Evolutionary conservation across 2,888 invertebrate genomes (phyloP), one percentile per base, ranked within the genome.

Genomic region (Agrotis ipsilon): DNA sequence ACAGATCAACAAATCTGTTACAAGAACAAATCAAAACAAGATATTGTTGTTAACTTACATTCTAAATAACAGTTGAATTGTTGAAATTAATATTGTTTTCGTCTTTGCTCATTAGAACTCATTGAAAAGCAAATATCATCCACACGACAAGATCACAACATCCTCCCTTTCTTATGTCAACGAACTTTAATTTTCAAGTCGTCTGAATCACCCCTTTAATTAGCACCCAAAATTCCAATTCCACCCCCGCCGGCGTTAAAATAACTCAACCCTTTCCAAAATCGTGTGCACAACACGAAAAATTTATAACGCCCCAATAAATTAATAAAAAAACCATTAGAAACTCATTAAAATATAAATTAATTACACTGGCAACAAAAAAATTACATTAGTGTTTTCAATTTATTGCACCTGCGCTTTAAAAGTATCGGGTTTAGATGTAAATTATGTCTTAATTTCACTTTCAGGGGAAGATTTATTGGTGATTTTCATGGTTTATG

Each of bases 301-400:
- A 80, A 85, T 81, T 74, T 83, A 76, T 65, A 54, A 76, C 83
- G 65, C 81, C 72, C 70, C 69, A 72, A 85, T 80, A 82, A 84
- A 86, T 87, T 86, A 85, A 87, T 83, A 86, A 85, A 78, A 72
- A 72, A 80, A 67, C 86, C 87, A 90, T 91, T 90, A 90, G 90
- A 89, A 91, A 86, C 68, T 85, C 89, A 89, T 92, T 89, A 91
- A 85, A 83, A 78, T 83, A 68, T 73, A 83, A 89, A 92, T 91
- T 92, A 90, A 92, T 91, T 91, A 88, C 84, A 63, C 80, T 79
- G 69, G 55, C 58, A 59, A 72, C 72, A 69, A 78, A 81, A 89
- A 88, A 90, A 86, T 75, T 77, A 84, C 86, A 89, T 89, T 88
- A 85, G 78, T 85, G 80, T 80, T 83, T 84, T 83, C 83, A 77